Base-by-base conservation (phyloP, 2,888 invertebrate genomes). In the Limnephilus auricula region DNA sequence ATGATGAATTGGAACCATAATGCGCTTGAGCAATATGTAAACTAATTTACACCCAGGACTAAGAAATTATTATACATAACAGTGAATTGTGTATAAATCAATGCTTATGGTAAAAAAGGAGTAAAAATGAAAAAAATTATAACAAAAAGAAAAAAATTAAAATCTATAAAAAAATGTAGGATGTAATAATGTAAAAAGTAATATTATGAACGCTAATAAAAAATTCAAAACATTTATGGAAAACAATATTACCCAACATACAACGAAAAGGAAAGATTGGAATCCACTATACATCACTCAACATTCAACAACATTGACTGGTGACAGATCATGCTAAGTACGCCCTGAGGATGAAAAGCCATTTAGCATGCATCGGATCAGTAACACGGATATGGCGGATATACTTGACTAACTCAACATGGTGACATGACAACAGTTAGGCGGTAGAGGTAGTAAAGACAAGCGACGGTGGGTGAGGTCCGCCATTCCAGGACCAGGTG, bases 31-130 rank as follows among this genome's bases (percentile, higher is more conserved):
- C 93, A 93, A 92, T 92, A 93, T 92, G 93, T 92, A 92, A 92
- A 92, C 92, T 92, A 92, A 93, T 93, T 91, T 92, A 93, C 93
- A 93, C 93, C 93, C 93, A 93, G 93, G 93, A 93, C 93, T 93
- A 93, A 93, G 83, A 92, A 93, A 92, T 92, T 92, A 93, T 92
- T 92, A 79, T 92, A 93, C 91, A 92, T 92, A 92, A 91, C 90
- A 92, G 50, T 89, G 89, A 89, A 40, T 90, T 78, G 32, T 82
- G 86, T 86, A 65, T 87, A 90, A 90, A 91, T 89, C 78, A 84
- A 91, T 89, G 89, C 85, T 34, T 31, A 92, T 89, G 90, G 90
- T 88, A 87, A 79, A 92, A 90, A 90, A 91, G 89, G 86, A n/a
- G 79, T 79, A 40, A 91, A 92, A 91, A 90, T 89, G 90, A 32